Conservation (phyloP, 37 sponge, comb jelly and placozoan genomes). For the Theonella swinhoei region DNA sequence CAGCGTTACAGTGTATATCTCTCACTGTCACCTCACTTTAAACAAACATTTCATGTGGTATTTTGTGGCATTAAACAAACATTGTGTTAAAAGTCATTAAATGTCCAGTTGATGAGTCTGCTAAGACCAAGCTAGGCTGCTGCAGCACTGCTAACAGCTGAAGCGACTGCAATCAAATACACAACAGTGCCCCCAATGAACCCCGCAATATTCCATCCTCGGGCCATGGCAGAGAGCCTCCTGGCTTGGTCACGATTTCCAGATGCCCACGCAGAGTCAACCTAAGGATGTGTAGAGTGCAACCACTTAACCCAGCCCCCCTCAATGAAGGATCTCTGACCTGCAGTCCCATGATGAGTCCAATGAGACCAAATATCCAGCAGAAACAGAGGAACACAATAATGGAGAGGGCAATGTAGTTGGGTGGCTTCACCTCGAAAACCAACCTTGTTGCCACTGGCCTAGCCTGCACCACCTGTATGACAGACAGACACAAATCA, state of each 20-base stretch:
- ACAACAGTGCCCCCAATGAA: slow-evolving; percentile 14
- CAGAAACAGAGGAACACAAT: slow-evolving; percentile 47
- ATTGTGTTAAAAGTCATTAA: too few relatives aligned
- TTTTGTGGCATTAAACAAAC: too few relatives aligned
- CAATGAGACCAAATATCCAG: slow-evolving; percentile 47
- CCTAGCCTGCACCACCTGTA: neutral
- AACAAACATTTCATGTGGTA: too few relatives aligned
- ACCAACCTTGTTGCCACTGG: neutral
- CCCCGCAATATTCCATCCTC: slow-evolving; percentile 13
- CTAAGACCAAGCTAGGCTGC: too few relatives aligned
- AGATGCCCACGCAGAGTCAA: slow-evolving; percentile 30
- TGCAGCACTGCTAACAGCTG: neutral
- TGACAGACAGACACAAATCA: neutral
- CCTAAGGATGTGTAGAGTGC: neutral
- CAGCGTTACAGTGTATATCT: too few relatives aligned
- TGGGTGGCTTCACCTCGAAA: slow-evolving; percentile 32
- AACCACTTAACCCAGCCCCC: too few relatives aligned
- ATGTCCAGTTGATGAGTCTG: too few relatives aligned
- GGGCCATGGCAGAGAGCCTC: slow-evolving; percentile 2
- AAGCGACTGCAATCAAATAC: neutral
- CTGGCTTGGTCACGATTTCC: slow-evolving; percentile 13
- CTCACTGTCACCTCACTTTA: too few relatives aligned
- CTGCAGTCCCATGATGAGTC: slow-evolving; percentile 30
- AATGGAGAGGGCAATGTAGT: slow-evolving; percentile 29
- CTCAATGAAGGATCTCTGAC: too few relatives aligned